phyloP scores from a whole-genome alignment of 2,797 vertebrate genomes.

The Hafferia zeledoni region DNA sequence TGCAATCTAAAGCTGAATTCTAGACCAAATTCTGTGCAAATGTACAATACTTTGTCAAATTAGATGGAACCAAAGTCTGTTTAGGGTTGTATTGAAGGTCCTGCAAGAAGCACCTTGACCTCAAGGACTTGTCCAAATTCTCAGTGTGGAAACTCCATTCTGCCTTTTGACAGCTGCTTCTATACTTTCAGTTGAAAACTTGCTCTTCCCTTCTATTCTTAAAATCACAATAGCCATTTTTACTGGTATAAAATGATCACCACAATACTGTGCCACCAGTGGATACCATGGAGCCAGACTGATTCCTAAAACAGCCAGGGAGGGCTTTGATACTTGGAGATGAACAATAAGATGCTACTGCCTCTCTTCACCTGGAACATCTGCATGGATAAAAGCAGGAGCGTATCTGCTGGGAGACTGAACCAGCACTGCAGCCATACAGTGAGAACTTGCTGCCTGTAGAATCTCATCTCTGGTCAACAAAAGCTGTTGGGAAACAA shows the following conservation, averaged over 20 bases:
- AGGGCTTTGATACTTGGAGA: not conserved
- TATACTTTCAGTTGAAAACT: not conserved
- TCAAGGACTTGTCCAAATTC: not conserved
- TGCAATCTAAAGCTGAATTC: not conserved
- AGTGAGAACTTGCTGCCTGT: constrained; percentile 88
- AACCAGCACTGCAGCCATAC: constrained; percentile 85
- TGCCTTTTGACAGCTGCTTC: not conserved
- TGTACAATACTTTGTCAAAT: not conserved
- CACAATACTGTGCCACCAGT: not conserved
- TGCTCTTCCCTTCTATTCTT: not conserved
- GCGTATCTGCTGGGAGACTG: constrained; percentile 86
- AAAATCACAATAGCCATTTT: not conserved
- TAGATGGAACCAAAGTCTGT: not conserved
- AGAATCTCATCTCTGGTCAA: constrained; percentile 88
- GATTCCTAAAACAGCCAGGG: not conserved
- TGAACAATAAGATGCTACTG: not conserved
- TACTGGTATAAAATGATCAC: not conserved
- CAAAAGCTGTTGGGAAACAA: constrained; percentile 82
- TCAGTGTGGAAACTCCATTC: not conserved
- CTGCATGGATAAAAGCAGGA: constrained; percentile 86
- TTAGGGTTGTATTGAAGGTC: not conserved
- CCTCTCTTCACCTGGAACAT: constrained; percentile 85
- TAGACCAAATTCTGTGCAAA: not conserved
- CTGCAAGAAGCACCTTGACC: not conserved
- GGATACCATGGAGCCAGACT: not conserved